phyloP scores from a whole-genome alignment of 1,140 invertebrate species.

The Trialeurodes vaporariorum region DNA sequence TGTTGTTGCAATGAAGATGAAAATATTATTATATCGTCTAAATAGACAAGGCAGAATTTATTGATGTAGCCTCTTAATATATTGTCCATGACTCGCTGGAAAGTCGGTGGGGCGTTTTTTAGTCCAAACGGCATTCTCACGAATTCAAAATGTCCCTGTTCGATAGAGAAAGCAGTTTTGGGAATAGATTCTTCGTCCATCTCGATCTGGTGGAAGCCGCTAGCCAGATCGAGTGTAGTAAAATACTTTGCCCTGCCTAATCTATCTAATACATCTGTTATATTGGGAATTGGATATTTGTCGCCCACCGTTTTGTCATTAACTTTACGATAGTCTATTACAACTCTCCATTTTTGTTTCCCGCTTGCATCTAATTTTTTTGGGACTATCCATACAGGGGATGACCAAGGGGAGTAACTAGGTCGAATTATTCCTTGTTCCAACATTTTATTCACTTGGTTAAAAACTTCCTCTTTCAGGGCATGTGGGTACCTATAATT shows the following conservation, averaged over 20 bases:
- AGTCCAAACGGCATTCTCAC: constrained; percentile 35
- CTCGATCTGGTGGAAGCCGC: constrained; percentile 39
- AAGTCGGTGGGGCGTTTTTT: constrained; percentile 34
- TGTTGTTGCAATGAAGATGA: constrained; percentile 13
- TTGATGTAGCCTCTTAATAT: constrained; percentile 23
- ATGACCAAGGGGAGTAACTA: constrained; percentile 10
- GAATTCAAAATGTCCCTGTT: constrained; percentile 33
- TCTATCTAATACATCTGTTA: constrained; percentile 36
- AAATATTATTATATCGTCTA: constrained; percentile 19
- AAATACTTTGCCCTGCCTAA: constrained; percentile 33
- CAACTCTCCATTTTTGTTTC: constrained; percentile 30
- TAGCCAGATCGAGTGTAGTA: constrained; percentile 36
- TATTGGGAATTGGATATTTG: constrained; percentile 40
- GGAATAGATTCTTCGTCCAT: constrained; percentile 30
- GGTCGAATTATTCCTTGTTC: constrained; percentile 1
- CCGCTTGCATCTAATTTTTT: constrained; percentile 16
- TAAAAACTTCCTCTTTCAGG: constrained; percentile 3
- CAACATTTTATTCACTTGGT: not conserved
- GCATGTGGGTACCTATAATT: constrained; percentile 1
- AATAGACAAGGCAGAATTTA: constrained; percentile 18
- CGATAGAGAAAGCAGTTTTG: constrained; percentile 38
- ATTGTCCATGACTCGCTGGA: constrained; percentile 35
- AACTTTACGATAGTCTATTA: constrained; percentile 31
- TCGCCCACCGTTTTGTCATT: constrained; percentile 31
- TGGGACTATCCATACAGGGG: constrained; percentile 9